phyloP scores from a whole-genome alignment of 2,797 vertebrate species.

The Poecilia wingei region DNA sequence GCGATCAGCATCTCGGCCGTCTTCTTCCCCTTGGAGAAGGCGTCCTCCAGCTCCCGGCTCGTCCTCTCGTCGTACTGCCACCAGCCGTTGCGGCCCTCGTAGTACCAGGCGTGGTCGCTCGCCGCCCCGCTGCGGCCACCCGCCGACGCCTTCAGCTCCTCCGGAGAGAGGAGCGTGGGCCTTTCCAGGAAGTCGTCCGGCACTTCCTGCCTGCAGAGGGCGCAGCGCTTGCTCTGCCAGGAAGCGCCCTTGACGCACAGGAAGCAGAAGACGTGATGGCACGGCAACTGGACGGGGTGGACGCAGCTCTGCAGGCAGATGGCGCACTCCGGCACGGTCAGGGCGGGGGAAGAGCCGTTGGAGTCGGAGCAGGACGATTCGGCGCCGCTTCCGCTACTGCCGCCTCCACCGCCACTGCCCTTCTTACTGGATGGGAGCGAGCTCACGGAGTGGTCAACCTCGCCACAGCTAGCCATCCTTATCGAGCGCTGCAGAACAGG shows the following conservation, averaged over 20 bases:
- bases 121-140: conserved; percentile 84
- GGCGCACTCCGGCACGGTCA: conserved; percentile 94
- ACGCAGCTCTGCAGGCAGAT: conserved; percentile 98
- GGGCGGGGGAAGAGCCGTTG: conserved; percentile 84
- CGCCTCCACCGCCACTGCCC: conserved; percentile 61
- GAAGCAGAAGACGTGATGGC: conserved; percentile 98
- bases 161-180: conserved; percentile 93
- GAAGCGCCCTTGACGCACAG: conserved; percentile 98
- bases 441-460: conserved; percentile 94
- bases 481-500: conserved; percentile 78
- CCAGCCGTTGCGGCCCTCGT: conserved; percentile 98
- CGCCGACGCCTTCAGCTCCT: conserved; percentile 95
- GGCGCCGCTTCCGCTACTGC: conserved; percentile 77
- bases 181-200: conserved; percentile 98
- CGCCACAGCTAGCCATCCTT: conserved; percentile 98
- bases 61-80: conserved; percentile 99
- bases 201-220: conserved; percentile 97
- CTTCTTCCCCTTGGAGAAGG: conserved; percentile 97
- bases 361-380: conserved; percentile 84
- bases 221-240: conserved; percentile 97
- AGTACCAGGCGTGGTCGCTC: conserved; percentile 97
- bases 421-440: conserved; percentile 93
- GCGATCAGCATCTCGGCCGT: conserved; percentile 98
- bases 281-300: conserved; percentile 96
- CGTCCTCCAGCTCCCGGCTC: conserved; percentile 97